These are phyloP conservation scores for Stigmatopora argus DNA, from an alignment of 2,113 vertebrate species.

Conservation along the genomic window DNA sequence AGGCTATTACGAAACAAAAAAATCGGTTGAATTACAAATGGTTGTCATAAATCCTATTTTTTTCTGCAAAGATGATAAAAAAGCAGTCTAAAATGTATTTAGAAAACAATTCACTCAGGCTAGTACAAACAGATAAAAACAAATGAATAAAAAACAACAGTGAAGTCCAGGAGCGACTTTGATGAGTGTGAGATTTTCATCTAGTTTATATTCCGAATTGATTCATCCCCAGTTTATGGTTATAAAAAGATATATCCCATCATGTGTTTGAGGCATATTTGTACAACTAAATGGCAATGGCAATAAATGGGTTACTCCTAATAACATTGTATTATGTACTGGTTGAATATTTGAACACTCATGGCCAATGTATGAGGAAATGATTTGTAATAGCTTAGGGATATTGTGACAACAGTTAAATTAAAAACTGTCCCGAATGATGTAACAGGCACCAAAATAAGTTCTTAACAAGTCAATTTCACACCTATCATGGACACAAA, in stretches of 20 bases:
- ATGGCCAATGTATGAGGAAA: not conserved
- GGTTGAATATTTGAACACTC: not conserved
- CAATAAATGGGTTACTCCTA: not conserved
- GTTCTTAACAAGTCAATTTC: constrained; percentile 10
- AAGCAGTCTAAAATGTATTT: not conserved
- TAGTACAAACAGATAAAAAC: too few relatives aligned
- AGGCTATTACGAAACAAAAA: not conserved
- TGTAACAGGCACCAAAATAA: constrained; percentile 1
- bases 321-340: not conserved
- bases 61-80: not conserved
- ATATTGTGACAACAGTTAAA: not conserved
- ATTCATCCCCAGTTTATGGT: too few relatives aligned
- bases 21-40: not conserved
- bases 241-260: too few relatives aligned
- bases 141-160: too few relatives aligned
- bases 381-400: not conserved
- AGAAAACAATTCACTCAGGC: not conserved
- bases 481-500: not conserved
- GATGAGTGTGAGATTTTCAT: too few relatives aligned
- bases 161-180: too few relatives aligned
- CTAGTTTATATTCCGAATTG: too few relatives aligned
- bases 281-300: too few relatives aligned
- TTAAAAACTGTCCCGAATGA: not conserved
- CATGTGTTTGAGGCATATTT: too few relatives aligned
- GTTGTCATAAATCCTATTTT: not conserved